Evolutionary conservation across 1,140 invertebrate genomes (phyloP), one percentile per base, ranked within the genome.

Genomic region (Drosophila rufa): DNA sequence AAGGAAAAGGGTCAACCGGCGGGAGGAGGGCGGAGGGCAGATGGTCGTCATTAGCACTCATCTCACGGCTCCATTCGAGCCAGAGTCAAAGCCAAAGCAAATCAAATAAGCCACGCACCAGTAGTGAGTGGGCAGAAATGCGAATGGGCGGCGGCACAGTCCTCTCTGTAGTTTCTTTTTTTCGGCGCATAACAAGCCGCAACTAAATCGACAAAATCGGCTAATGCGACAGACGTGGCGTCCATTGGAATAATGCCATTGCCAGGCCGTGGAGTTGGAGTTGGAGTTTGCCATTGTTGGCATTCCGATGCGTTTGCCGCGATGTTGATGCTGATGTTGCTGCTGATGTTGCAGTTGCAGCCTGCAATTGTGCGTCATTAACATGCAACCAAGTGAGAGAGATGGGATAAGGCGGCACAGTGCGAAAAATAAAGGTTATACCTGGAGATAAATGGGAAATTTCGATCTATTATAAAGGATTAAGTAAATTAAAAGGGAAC

Each of bases 301-400:
- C 75, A 77, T 77, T 76, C 74, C 73, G 14, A 69, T 69, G 68
- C 43, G 65, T 69, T 69, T 40, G 17, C 27, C 0, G 46, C 36
- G 14, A 64, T 65, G 43, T 19, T 40, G 19, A 11, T 33, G 48
- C 17, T 62, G 55, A 27, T 58, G 56, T 14, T 25, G 40, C 15
- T 12, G 46, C 45, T 56, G 59, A 8, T 22, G 59, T 14, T 62
- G 57, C 17, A 9, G 57, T 22, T 68, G 59, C 61, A 59, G 36
- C 25, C 60, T 9, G 74, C 48, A 70, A 51, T 74, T 73, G 62
- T 61, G 81, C 81, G 59, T 80, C 83, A 82, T 87, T 87, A 82
- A 50, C 65, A 70, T 86, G 82, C 83, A 66, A 61, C 57, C 58
- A 56, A 38, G 25, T 56, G 48, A 43, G 73, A 51, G 68, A 73